Evolutionary conservation across 2,797 vertebrate genomes (phyloP).

Genomic region (Spinus olivaceus): DNA sequence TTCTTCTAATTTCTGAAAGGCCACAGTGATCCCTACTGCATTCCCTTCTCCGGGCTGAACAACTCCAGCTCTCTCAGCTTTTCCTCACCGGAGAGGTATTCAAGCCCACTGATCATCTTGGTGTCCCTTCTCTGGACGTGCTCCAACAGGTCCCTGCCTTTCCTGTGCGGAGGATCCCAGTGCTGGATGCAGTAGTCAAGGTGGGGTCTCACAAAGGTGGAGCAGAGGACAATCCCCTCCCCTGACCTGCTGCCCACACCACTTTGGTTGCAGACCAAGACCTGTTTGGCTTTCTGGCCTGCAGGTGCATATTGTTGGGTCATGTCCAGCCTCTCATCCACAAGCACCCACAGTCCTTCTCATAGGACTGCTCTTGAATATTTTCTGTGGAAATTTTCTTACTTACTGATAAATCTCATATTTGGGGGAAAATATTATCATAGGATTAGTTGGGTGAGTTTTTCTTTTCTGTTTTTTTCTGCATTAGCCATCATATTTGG

Average conservation of each 20-base stretch:
- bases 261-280: background rate
- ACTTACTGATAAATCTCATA: background rate
- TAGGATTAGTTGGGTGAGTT: background rate
- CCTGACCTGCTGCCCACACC: rapidly evolving
- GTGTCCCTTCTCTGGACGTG: background rate
- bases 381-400: background rate
- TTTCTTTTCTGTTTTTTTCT: rapidly evolving
- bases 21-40: background rate
- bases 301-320: no score
- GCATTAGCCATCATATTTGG: background rate
- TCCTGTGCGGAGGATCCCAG: background rate
- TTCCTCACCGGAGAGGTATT: background rate
- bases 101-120: background rate
- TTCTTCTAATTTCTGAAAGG: background rate
- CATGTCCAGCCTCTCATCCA: background rate
- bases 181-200: rapidly evolving
- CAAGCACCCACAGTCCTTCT: background rate
- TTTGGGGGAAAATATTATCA: background rate
- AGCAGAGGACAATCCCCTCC: background rate
- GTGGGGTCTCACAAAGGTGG: no score
- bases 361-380: background rate
- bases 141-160: background rate
- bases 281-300: background rate
- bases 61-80: background rate
- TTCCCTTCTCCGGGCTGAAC: background rate